Evolutionary conservation across 2,113 vertebrate genomes (phyloP).

Genomic region (Motacilla tschutschensis): DNA sequence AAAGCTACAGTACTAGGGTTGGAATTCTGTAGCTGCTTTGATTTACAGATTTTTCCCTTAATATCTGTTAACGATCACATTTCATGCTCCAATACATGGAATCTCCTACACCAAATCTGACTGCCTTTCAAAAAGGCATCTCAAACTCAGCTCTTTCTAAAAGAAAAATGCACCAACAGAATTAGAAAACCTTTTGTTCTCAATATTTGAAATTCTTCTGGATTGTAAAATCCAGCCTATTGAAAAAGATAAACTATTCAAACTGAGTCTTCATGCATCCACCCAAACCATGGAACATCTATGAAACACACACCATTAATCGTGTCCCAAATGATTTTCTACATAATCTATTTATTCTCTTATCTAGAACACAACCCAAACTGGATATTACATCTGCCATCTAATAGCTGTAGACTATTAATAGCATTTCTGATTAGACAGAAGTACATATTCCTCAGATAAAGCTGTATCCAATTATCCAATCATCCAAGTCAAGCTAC

Average conservation of each 20-base stretch:
- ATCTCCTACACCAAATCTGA: not conserved
- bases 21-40: not conserved
- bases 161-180: not conserved
- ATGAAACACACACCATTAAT: rapidly evolving
- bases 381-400: not conserved
- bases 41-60: not conserved
- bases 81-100: not conserved
- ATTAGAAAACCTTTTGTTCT: not conserved
- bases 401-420: not conserved
- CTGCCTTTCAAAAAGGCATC: not conserved
- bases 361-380: not conserved
- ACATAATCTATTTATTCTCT: not conserved
- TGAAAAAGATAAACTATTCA: not conserved
- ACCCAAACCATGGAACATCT: not conserved
- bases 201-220: not conserved
- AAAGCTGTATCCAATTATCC: not conserved
- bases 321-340: not conserved
- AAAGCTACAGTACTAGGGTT: not conserved
- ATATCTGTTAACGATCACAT: not conserved
- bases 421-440: not conserved
- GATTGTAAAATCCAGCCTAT: not conserved
- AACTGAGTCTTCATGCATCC: not conserved
- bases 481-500: not conserved
- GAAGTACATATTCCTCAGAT: not conserved
- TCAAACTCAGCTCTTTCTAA: not conserved